Conservation (phyloP, 1,140 invertebrate genomes). For the Brachionus rotundiformis region DNA sequence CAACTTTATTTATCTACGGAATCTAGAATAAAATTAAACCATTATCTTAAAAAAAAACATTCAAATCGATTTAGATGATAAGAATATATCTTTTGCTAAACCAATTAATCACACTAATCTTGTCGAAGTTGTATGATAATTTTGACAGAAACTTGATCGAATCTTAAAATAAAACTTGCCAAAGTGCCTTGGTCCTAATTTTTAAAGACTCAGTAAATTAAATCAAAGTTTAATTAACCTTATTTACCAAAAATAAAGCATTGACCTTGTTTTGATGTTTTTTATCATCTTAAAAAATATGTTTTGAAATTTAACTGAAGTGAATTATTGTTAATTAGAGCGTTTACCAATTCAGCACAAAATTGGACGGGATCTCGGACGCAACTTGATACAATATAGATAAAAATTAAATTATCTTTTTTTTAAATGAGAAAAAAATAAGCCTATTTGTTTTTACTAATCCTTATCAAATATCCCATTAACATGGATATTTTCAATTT, state of each 20-base stretch:
- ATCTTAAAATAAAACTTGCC: not conserved
- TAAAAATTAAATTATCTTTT: not conserved
- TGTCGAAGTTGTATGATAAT: not conserved
- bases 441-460: not conserved
- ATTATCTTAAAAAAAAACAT: too few species aligned
- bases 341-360: not conserved
- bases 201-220: not conserved
- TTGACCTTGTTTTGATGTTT: conserved; percentile 2
- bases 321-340: not conserved
- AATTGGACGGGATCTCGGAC: not conserved
- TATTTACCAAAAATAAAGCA: not conserved
- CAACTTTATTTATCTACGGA: too few species aligned
- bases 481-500: not conserved
- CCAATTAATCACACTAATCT: not conserved
- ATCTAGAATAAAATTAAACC: too few species aligned
- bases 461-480: not conserved
- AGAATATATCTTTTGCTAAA: not conserved
- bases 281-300: not conserved
- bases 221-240: not conserved
- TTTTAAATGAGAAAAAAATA: not conserved
- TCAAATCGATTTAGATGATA: too few species aligned
- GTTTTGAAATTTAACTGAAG: not conserved
- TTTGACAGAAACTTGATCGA: not conserved
- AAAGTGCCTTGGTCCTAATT: not conserved
- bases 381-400: conserved; percentile 2